Conservation (phyloP, 2,113 vertebrate genomes). For the Cyanoliseus patagonus region DNA sequence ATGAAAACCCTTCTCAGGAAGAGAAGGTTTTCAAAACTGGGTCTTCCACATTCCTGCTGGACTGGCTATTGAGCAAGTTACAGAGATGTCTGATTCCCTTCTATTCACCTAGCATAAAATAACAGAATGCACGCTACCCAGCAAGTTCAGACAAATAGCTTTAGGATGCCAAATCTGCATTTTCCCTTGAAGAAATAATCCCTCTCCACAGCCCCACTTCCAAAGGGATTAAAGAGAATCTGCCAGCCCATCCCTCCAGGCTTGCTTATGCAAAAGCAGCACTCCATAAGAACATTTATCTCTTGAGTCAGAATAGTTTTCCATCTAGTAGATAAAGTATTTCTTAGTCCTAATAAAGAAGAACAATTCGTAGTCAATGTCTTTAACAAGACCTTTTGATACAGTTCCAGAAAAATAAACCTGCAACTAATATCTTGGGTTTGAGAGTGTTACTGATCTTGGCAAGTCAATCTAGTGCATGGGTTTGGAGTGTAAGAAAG, state of each 20-base stretch:
- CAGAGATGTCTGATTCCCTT: background rate
- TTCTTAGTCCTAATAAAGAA: slow-evolving; percentile 11
- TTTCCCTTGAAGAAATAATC: slow-evolving; percentile 49
- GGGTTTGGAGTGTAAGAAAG: background rate
- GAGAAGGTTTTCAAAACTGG: slow-evolving; percentile 1
- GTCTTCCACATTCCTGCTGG: slow-evolving; percentile 35
- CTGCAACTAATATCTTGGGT: slow-evolving; percentile 29
- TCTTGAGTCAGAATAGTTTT: slow-evolving; percentile 18
- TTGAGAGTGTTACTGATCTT: background rate
- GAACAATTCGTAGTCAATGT: slow-evolving; percentile 13
- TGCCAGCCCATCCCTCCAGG: slow-evolving; percentile 31
- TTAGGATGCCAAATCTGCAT: slow-evolving; percentile 37
- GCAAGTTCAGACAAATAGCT: slow-evolving; percentile 54
- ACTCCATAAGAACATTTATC: background rate
- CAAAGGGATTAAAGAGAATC: slow-evolving; percentile 53
- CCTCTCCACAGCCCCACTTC: background rate
- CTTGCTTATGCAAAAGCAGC: slow-evolving; percentile 43
- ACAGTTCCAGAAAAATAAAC: slow-evolving; percentile 47
- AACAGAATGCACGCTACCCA: background rate
- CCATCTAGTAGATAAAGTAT: slow-evolving; percentile 22
- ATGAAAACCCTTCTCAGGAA: background rate
- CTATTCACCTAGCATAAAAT: background rate
- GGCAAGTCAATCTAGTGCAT: background rate
- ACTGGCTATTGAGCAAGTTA: background rate
- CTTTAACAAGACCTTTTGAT: slow-evolving; percentile 6